Base-by-base conservation (phyloP, 1,140 invertebrate species). In the Drosophila nikananu region DNA sequence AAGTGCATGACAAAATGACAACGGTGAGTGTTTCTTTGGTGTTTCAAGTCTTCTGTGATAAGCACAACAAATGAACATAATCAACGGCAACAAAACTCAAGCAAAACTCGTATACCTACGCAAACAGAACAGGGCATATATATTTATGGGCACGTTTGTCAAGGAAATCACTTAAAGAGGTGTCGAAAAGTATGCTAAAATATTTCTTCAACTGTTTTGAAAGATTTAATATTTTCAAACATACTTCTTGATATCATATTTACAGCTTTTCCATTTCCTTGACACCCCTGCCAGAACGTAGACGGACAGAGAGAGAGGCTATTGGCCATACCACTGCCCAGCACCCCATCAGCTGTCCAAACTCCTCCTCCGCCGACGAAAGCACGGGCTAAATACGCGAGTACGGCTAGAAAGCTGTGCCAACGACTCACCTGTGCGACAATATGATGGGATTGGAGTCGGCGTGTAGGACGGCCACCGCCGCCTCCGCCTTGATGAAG, bases 401-500 rank as follows among this genome's bases (percentile, higher is more conserved):
- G 66, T 65, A 81, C 73, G 59, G 52, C 64, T 37, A 54, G 35
- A 55, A 55, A 55, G 62, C 61, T 90, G 77, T 70, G 86, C 61
- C 52, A 81, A 91, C 81, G 81, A 75, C 82, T 93, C 94, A 96
- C 96, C 96, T 96, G 92, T 97, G 96, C n/a, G 97, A 98, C 68
- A 96, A 94, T 77, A 96, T 96, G 81, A 97, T 96, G 86, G 95
- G 96, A 94, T 96, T 97, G 71, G 96, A 96, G 89, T 98, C 97
- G 13, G 97, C 95, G 92, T 99, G 97, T 17, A 98, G 93, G 6
- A 99, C 97, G 61, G 96, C 96, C 12, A 99, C 96, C 27, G 97
- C 95, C 62, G 97, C 97, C 93, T 99, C 98, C 30, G 98, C 97
- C 93, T 98, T 97, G 64, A 99, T 97, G 94, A 99, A 99, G 32